A percentile compares a stretch with the other conserved stretches of the same genome.
Conservation (phyloP, 1,140 invertebrate genomes). For the Rhyzopertha dominica region DNA sequence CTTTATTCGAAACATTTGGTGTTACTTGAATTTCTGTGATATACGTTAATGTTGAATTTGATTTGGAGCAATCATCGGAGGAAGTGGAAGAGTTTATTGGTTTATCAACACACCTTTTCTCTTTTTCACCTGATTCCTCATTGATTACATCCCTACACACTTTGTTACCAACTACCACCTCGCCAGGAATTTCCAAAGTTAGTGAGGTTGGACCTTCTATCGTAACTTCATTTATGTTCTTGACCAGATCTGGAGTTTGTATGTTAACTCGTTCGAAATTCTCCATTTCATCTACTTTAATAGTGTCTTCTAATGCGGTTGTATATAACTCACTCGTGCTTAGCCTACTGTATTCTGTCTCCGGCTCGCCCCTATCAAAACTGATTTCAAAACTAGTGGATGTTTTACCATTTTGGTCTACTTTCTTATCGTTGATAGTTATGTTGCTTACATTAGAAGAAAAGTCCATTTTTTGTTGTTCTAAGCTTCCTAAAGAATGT, state of each 20-base stretch:
- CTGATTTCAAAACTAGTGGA: constrained; percentile 32
- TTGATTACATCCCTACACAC: too few species aligned
- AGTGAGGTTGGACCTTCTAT: constrained; percentile 25
- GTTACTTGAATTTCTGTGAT: constrained; percentile 44
- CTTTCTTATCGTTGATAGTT: constrained; percentile 18
- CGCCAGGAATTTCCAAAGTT: constrained; percentile 21
- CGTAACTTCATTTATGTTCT: constrained; percentile 31
- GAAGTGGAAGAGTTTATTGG: too few species aligned
- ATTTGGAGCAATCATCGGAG: constrained; percentile 8
- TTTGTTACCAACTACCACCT: too few species aligned
- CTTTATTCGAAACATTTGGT: constrained; percentile 18
- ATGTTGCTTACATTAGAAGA: constrained; percentile 31
- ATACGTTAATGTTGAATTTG: constrained; percentile 32
- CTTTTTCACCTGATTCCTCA: too few species aligned
- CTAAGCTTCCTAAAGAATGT: constrained; percentile 52
- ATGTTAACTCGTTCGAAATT: constrained; percentile 3
- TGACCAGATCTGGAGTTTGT: constrained; percentile 29
- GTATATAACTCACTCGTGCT: constrained; percentile 33
- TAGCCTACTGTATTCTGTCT: constrained; percentile 16
- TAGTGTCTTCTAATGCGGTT: constrained; percentile 28
- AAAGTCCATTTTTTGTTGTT: constrained; percentile 46
- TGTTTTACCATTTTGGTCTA: constrained; percentile 10
- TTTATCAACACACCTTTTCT: too few species aligned
- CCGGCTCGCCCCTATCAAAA: constrained; percentile 15
- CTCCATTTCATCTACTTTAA: constrained; percentile 15